phyloP scores from a whole-genome alignment of 2,888 invertebrate genomes.

The Bibio marci region DNA sequence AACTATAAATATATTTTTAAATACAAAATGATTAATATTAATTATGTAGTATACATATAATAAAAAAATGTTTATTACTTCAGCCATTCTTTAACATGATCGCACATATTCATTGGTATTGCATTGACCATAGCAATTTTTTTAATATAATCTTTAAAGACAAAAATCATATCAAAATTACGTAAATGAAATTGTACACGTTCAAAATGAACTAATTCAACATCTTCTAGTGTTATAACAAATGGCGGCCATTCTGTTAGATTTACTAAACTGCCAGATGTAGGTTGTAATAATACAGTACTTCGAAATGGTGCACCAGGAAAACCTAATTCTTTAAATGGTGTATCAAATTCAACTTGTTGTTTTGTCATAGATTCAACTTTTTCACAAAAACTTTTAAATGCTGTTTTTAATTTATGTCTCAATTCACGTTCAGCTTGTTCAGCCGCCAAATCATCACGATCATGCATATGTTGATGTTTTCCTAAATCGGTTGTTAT shows the following conservation, averaged over 20 bases:
- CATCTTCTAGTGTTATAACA: conserved; percentile 93
- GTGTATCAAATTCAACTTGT: conserved; percentile 96
- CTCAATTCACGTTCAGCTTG: conserved; percentile 94
- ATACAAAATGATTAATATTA: too few species aligned
- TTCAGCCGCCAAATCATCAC: conserved; percentile 96
- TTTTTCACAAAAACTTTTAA: conserved; percentile 97
- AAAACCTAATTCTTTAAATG: conserved; percentile 95
- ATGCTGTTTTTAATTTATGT: conserved; percentile 92
- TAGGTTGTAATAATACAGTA: conserved; percentile 91
- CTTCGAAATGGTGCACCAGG: conserved; percentile 94
- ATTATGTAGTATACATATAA: too few species aligned
- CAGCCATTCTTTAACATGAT: conserved; percentile 98
- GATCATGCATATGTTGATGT: conserved; percentile 99
- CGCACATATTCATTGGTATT: conserved; percentile 98
- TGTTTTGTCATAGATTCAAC: conserved; percentile 90
- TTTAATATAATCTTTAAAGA: conserved; percentile 92
- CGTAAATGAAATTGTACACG: conserved; percentile 96
- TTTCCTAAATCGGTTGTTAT: conserved; percentile 98
- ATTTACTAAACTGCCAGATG: conserved; percentile 93
- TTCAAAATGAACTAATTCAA: conserved; percentile 97
- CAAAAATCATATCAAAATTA: conserved; percentile 99
- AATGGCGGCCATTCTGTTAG: conserved; percentile 99
- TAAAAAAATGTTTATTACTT: too few species aligned
- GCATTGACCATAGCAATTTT: conserved; percentile 96
- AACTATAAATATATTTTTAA: conserved; percentile 39